Evolutionary conservation across 2,113 vertebrate genomes (phyloP).

Genomic region (Pleuronectes platessa): DNA sequence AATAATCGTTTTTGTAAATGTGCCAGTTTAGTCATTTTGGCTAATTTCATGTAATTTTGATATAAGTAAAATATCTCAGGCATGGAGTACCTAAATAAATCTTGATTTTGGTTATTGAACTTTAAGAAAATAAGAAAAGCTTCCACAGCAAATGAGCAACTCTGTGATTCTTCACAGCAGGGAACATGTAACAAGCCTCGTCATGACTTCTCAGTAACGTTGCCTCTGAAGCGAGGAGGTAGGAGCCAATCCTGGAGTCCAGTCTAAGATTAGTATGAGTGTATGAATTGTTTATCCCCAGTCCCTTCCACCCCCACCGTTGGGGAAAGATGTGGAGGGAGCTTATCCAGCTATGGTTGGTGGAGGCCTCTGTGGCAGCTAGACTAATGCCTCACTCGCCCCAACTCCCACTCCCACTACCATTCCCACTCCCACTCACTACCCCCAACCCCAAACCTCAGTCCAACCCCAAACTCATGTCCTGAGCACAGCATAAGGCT

Average conservation of each 20-base stretch:
- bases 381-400: constrained; percentile 43
- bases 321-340: constrained; percentile 41
- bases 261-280: constrained; percentile 58
- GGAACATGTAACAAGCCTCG: no score
- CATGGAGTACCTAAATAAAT: background rate
- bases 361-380: constrained; percentile 42
- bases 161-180: no score
- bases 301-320: constrained; percentile 14
- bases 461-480: constrained; percentile 1
- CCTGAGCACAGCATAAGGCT: constrained; percentile 40
- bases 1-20: no score
- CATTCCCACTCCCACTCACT: constrained; percentile 1
- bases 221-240: no score
- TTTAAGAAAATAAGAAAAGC: no score
- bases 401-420: background rate
- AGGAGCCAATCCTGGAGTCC: constrained; percentile 29
- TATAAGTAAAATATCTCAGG: no score
- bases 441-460: constrained; percentile 23
- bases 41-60: no score
- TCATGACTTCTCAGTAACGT: no score
- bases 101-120: background rate
- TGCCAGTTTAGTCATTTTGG: no score
- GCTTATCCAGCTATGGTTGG: constrained; percentile 59
- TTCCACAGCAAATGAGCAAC: no score
- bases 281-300: constrained; percentile 24